Evolutionary conservation across 2,113 vertebrate species (phyloP).

Genomic region (Cranoglanis bouderius): DNA sequence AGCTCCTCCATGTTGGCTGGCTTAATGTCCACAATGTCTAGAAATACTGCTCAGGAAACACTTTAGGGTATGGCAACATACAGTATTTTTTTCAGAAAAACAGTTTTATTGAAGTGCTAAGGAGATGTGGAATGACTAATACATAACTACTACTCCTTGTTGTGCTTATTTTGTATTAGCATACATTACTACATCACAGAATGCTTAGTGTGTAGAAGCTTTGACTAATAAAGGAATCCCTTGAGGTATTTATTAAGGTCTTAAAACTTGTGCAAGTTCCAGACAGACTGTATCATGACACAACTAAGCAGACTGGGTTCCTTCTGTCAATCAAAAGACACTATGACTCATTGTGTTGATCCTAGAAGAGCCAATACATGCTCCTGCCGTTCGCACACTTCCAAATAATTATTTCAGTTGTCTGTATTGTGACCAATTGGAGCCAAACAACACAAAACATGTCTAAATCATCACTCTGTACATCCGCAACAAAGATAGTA

Average conservation of each 20-base stretch:
- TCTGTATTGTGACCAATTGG: not conserved
- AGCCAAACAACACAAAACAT: not conserved
- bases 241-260: not conserved
- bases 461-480: not conserved
- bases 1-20: constrained; percentile 89
- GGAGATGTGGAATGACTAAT: not conserved
- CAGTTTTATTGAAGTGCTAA: too few species aligned
- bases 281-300: not conserved
- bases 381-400: not conserved
- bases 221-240: not conserved
- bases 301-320: not conserved
- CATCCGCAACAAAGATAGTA: not conserved
- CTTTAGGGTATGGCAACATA: not conserved
- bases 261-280: not conserved
- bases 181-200: not conserved
- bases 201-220: not conserved
- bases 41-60: constrained; percentile 45
- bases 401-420: not conserved
- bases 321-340: not conserved
- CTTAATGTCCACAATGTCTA: constrained; percentile 91
- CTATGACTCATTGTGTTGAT: not conserved
- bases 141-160: not conserved
- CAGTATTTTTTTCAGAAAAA: too few species aligned
- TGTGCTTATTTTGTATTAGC: not conserved
- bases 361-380: not conserved